Conservation (phyloP, 2,113 vertebrate species). For the Hippopotamus amphibius region DNA sequence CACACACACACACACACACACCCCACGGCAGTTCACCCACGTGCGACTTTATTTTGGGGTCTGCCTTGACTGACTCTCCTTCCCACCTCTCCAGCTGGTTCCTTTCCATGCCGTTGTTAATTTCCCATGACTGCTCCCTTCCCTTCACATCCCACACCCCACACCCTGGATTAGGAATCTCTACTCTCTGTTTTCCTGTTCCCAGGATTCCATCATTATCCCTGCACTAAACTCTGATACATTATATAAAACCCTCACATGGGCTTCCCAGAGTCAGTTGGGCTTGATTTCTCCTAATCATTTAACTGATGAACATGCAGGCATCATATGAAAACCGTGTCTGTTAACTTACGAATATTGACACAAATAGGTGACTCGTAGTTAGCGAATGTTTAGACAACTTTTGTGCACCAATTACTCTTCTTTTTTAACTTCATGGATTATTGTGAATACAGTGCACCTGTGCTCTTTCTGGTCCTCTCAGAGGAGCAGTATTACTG, state of each 20-base stretch:
- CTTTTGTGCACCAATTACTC: not conserved
- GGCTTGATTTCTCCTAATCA: not conserved
- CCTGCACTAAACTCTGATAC: not conserved
- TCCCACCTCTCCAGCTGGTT: not conserved
- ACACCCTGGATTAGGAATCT: not conserved
- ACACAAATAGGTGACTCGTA: not conserved
- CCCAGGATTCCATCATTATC: not conserved
- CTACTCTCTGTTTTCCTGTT: not conserved
- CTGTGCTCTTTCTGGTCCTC: conserved; percentile 17
- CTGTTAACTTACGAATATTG: conserved; percentile 58
- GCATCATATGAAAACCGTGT: not conserved
- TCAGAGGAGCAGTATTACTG: not conserved
- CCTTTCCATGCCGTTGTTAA: not conserved
- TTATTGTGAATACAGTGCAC: not conserved
- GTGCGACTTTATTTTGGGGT: not conserved
- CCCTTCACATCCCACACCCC: not conserved
- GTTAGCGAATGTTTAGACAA: conserved; percentile 27
- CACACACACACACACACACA: rapidly evolving
- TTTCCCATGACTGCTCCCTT: not conserved
- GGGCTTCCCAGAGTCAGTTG: not conserved
- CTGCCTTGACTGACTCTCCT: not conserved
- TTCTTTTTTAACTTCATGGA: not conserved
- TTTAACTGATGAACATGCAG: not conserved
- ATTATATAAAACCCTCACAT: not conserved
- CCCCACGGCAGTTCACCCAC: rapidly evolving